Evolutionary conservation across 2,888 invertebrate species (phyloP).

Genomic region (Drosophila algonquin): DNA sequence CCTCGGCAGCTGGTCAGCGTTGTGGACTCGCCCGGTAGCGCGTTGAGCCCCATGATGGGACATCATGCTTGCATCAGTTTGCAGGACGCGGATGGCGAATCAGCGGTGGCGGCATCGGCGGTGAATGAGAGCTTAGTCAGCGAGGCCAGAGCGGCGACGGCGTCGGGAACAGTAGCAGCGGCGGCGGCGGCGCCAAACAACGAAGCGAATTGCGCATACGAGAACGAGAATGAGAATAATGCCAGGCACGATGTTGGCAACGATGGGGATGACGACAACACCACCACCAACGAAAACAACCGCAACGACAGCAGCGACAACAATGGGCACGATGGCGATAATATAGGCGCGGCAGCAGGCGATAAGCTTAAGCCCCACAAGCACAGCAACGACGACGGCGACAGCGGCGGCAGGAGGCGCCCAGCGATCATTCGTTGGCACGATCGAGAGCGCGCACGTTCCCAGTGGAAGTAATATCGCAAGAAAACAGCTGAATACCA

Average conservation of each 20-base stretch:
- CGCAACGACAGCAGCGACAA: conserved; percentile 27
- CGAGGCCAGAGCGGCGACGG: conserved; percentile 33
- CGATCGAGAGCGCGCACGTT: conserved; percentile 69
- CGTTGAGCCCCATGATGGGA: conserved; percentile 78
- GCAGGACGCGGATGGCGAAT: conserved; percentile 34
- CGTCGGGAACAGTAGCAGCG: conserved; percentile 13
- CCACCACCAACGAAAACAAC: conserved; percentile 38
- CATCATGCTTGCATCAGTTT: conserved; percentile 57
- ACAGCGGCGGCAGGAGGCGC: conserved; percentile 68
- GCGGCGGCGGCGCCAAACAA: conserved; percentile 15
- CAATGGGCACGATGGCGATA: conserved; percentile 57
- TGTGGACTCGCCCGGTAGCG: conserved; percentile 80
- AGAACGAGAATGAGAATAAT: conserved; percentile 17
- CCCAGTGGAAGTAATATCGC: conserved; percentile 62
- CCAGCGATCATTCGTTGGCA: conserved; percentile 62
- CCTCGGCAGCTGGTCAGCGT: conserved; percentile 65
- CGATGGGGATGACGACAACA: conserved; percentile 18
- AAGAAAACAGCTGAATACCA: conserved; percentile 38
- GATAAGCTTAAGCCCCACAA: conserved; percentile 51
- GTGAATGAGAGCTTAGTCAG: conserved; percentile 57
- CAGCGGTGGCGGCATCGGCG: neutral
- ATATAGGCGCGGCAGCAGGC: conserved; percentile 63
- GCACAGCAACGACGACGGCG: conserved; percentile 25
- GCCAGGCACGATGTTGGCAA: conserved; percentile 23
- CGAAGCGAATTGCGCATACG: conserved; percentile 17